Evolutionary conservation across 2,113 vertebrate genomes (phyloP).

Genomic region (Puffinus mauretanicus): DNA sequence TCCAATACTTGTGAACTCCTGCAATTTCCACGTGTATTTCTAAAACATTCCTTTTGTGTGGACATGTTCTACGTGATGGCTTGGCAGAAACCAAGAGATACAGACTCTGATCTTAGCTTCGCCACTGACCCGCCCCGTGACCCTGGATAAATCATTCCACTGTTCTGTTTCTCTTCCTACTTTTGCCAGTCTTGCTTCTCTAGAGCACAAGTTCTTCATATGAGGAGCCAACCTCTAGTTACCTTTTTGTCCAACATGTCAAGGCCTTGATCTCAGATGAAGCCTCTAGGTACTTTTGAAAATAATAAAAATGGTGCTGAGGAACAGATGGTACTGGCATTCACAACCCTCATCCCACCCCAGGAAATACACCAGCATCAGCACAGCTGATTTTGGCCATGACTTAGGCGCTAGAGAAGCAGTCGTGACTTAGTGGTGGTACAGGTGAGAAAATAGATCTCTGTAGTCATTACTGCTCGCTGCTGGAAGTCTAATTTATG

Average conservation of each 20-base stretch:
- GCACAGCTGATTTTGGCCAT: not conserved
- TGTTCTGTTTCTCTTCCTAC: slow-evolving; percentile 29
- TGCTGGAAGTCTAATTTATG: not conserved
- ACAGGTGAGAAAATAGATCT: not conserved
- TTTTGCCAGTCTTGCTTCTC: not conserved
- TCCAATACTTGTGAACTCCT: slow-evolving; percentile 7
- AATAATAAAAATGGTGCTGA: not conserved
- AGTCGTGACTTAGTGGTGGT: not conserved
- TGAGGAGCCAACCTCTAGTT: not conserved
- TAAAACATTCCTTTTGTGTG: slow-evolving; percentile 34
- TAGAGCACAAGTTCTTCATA: not conserved
- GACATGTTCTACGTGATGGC: slow-evolving; percentile 48
- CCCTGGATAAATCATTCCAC: slow-evolving; percentile 54
- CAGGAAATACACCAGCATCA: not conserved
- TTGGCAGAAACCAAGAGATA: slow-evolving; percentile 21
- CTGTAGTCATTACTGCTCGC: not conserved
- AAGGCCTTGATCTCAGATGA: not conserved
- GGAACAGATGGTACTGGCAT: not conserved
- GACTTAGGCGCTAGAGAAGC: not conserved
- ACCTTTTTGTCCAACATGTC: not conserved
- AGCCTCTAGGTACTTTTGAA: not conserved
- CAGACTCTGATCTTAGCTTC: slow-evolving; percentile 21
- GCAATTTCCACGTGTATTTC: slow-evolving; percentile 2
- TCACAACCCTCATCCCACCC: not conserved
- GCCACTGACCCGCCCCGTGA: slow-evolving; percentile 17